Conservation (phyloP, 2,113 vertebrate species). For the Gasterosteus aculeatus region DNA sequence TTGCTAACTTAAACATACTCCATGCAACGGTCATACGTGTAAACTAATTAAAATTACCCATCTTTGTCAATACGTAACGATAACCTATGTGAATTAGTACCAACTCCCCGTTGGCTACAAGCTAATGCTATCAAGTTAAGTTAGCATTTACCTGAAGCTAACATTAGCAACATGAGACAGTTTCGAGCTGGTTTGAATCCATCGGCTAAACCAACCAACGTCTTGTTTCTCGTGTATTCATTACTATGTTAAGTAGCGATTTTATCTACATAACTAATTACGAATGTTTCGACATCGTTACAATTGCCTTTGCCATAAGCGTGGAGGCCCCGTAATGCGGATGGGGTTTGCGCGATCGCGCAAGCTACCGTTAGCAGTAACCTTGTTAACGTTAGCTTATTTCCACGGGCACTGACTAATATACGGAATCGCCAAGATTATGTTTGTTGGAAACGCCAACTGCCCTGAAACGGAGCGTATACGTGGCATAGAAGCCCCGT, state of each 20-base stretch:
- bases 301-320: background rate
- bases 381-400: slow-evolving; percentile 60
- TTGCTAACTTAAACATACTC: fast-evolving
- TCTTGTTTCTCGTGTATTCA: fast-evolving
- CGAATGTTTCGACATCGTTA: fast-evolving
- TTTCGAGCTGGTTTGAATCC: slow-evolving; percentile 6
- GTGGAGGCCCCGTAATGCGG: slow-evolving; percentile 10
- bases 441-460: slow-evolving; percentile 8
- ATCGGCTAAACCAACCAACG: background rate
- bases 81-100: background rate
- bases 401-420: slow-evolving; percentile 55
- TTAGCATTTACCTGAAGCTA: slow-evolving; percentile 44
- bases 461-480: background rate
- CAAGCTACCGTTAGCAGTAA: slow-evolving; percentile 52
- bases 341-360: slow-evolving; percentile 35
- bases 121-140: slow-evolving; percentile 43
- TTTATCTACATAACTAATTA: fast-evolving
- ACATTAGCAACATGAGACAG: slow-evolving; percentile 38
- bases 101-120: slow-evolving; percentile 9
- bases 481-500: fast-evolving
- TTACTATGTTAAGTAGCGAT: fast-evolving
- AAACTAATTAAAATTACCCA: fast-evolving
- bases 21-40: fast-evolving
- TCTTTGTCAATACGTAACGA: background rate
- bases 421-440: slow-evolving; percentile 40